phyloP scores from a whole-genome alignment of 2,888 invertebrate species.

The Dione juno region DNA sequence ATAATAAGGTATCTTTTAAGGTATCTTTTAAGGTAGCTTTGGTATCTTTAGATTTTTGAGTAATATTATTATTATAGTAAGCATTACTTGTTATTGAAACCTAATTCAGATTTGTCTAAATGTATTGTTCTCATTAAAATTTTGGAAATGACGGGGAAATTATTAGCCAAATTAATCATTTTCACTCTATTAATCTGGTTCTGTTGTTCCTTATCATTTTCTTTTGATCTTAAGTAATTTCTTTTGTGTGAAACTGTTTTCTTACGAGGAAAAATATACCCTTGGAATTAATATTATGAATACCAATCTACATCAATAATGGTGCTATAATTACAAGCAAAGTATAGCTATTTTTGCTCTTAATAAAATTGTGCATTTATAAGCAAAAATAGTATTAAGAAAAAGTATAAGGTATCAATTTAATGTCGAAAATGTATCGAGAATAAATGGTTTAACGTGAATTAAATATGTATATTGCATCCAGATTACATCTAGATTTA shows the following conservation, averaged over 20 bases:
- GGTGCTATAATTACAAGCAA: background rate
- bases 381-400: background rate
- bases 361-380: background rate
- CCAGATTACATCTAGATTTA: no score
- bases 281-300: conserved; percentile 11
- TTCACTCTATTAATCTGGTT: conserved; percentile 69
- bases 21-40: background rate
- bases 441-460: background rate
- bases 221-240: conserved; percentile 18
- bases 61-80: background rate
- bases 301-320: conserved; percentile 9
- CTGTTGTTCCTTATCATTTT: conserved; percentile 19
- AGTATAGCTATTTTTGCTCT: background rate
- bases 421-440: background rate
- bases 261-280: conserved; percentile 9
- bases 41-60: background rate
- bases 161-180: conserved; percentile 82
- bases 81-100: conserved; percentile 67
- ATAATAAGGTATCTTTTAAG: background rate
- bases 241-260: conserved; percentile 9
- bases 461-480: background rate
- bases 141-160: conserved; percentile 80
- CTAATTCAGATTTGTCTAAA: conserved; percentile 78
- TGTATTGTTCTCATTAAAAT: conserved; percentile 76
- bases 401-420: background rate